phyloP scores from a whole-genome alignment of 2,113 vertebrate species.

The Prionailurus bengalensis region DNA sequence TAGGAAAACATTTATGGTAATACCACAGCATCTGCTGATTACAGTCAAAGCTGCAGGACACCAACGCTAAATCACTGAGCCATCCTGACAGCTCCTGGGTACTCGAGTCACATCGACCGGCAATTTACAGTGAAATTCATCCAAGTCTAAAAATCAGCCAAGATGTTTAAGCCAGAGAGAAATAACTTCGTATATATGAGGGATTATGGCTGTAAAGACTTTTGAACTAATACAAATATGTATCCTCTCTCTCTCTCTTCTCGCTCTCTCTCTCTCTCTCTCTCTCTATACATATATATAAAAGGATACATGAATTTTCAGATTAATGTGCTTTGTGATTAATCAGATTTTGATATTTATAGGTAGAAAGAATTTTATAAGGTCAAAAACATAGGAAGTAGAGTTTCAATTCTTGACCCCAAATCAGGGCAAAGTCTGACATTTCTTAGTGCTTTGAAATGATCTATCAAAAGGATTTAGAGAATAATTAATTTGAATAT shows the following conservation, averaged over 20 bases:
- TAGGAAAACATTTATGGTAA: slow-evolving; percentile 91
- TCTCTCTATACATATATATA: slow-evolving; percentile 17
- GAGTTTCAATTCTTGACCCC: slow-evolving; percentile 81
- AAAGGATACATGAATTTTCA: slow-evolving; percentile 78
- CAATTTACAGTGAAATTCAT: slow-evolving; percentile 86
- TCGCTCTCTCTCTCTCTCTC: background rate
- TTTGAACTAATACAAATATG: slow-evolving; percentile 69
- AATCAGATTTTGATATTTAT: slow-evolving; percentile 76
- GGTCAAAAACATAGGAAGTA: slow-evolving; percentile 72
- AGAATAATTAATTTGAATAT: slow-evolving; percentile 83
- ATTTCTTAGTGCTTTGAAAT: slow-evolving; percentile 81
- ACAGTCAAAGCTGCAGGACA: slow-evolving; percentile 87
- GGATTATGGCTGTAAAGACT: slow-evolving; percentile 69
- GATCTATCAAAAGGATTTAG: slow-evolving; percentile 75
- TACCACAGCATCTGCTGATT: slow-evolving; percentile 90
- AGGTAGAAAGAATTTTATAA: slow-evolving; percentile 74
- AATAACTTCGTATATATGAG: slow-evolving; percentile 72
- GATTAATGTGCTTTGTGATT: slow-evolving; percentile 69
- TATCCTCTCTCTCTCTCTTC: slow-evolving; percentile 58
- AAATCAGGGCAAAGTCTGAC: slow-evolving; percentile 78
- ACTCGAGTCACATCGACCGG: slow-evolving; percentile 84
- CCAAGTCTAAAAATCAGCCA: slow-evolving; percentile 86
- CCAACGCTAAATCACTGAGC: slow-evolving; percentile 89
- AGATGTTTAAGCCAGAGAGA: slow-evolving; percentile 78
- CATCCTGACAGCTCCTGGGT: slow-evolving; percentile 88